A percentile compares a stretch with the other conserved stretches of the same genome.
Conservation (phyloP, 1,140 invertebrate genomes). For the Cyphomyrmex costatus region DNA sequence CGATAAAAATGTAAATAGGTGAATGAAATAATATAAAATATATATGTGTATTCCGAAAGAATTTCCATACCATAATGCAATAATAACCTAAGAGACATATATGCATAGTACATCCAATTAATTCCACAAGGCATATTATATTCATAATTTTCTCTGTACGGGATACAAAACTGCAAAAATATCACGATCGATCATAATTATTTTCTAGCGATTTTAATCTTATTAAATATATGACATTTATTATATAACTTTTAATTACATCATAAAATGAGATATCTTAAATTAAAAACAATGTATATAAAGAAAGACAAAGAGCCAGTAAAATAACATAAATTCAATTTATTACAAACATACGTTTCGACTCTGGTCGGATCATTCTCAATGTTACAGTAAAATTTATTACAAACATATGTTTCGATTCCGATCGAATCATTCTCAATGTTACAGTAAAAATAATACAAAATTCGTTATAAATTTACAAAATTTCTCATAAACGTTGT, state of each 20-base stretch:
- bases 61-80: conserved; percentile 73
- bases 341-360: too few relatives aligned
- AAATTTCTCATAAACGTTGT: too few relatives aligned
- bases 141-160: conserved; percentile 64
- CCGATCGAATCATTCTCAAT: too few relatives aligned
- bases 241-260: neutral
- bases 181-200: neutral
- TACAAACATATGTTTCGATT: too few relatives aligned
- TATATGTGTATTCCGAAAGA: neutral
- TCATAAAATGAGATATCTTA: neutral
- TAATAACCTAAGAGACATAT: conserved; percentile 80
- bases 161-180: conserved; percentile 68
- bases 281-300: neutral
- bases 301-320: too few relatives aligned
- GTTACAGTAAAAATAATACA: too few relatives aligned
- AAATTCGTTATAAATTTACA: too few relatives aligned
- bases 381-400: too few relatives aligned
- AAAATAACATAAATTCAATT: too few relatives aligned
- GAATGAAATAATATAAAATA: neutral
- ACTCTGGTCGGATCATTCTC: too few relatives aligned
- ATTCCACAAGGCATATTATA: conserved; percentile 72
- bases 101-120: conserved; percentile 71
- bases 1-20: neutral
- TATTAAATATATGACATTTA: neutral
- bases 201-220: neutral